Evolutionary conservation across 2,888 invertebrate species (phyloP).

Genomic region (Tortricodes alternella): DNA sequence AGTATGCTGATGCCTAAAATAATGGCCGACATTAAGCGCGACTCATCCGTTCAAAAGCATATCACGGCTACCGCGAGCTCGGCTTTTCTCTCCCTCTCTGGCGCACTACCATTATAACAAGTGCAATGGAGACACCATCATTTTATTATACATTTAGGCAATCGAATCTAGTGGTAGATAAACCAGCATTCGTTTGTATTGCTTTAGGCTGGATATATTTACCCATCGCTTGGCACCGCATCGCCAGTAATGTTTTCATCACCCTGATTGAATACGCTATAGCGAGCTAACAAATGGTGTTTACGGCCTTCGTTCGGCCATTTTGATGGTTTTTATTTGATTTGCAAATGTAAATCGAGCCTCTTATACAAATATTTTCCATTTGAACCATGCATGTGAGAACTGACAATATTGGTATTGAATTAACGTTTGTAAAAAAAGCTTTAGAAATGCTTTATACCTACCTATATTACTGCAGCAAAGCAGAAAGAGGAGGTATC

Average conservation of each 20-base stretch:
- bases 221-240: conserved; percentile 6
- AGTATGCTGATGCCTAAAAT: conserved; percentile 19
- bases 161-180: conserved; percentile 23
- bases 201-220: conserved; percentile 29
- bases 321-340: background rate
- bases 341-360: conserved; percentile 24
- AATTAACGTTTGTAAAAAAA: background rate
- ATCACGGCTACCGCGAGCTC: background rate
- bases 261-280: conserved; percentile 24
- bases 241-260: conserved; percentile 27
- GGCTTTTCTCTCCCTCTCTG: conserved; percentile 3
- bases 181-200: conserved; percentile 28
- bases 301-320: background rate
- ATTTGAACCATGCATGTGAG: conserved; percentile 8
- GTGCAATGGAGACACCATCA: conserved; percentile 6
- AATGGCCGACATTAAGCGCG: conserved; percentile 21
- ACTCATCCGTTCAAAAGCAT: conserved; percentile 20
- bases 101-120: background rate
- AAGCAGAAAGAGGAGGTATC: too few species aligned
- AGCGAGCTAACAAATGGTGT: conserved; percentile 17
- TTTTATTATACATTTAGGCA: conserved; percentile 13
- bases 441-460: too few species aligned
- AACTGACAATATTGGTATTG: background rate
- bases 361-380: conserved; percentile 12
- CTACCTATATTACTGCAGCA: too few species aligned